A percentile compares a stretch with the other conserved stretches of the same genome.
phyloP scores from a whole-genome alignment of 2,888 invertebrate genomes.

The Rhyacophila evoluta region DNA sequence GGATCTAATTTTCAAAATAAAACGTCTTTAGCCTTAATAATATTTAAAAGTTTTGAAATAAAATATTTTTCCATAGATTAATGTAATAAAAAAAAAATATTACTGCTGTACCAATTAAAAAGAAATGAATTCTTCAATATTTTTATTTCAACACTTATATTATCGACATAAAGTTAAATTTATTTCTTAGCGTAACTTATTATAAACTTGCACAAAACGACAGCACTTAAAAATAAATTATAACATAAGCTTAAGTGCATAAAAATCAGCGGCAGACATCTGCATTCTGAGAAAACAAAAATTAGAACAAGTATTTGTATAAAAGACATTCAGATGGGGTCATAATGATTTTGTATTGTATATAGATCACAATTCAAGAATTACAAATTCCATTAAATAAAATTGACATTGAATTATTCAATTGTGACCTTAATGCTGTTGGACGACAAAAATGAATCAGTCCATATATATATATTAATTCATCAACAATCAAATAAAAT shows the following conservation, averaged over 20 bases:
- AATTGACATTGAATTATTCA: not conserved
- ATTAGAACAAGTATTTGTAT: not conserved
- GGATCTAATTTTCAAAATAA: no score
- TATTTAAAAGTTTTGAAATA: no score
- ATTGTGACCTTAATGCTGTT: not conserved
- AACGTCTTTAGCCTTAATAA: no score
- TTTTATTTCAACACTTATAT: no score
- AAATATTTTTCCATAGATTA: no score
- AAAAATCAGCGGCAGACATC: conserved; percentile 4
- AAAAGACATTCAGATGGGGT: not conserved
- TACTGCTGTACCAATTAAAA: no score
- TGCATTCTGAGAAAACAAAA: conserved; percentile 13
- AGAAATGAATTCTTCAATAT: no score
- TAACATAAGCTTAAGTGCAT: conserved; percentile 14
- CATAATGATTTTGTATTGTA: not conserved
- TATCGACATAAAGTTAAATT: no score
- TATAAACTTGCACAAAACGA: not conserved
- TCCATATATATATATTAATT: not conserved
- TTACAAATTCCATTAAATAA: not conserved
- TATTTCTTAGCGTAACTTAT: no score
- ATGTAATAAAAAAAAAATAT: no score
- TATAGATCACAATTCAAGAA: not conserved
- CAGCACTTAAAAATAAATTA: not conserved
- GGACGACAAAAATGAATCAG: not conserved
- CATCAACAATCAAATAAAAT: no score